Evolutionary conservation across 2,888 invertebrate genomes (phyloP), one percentile per base, ranked within the genome.

Genomic region (Dimorphilus gyrociliatus): DNA sequence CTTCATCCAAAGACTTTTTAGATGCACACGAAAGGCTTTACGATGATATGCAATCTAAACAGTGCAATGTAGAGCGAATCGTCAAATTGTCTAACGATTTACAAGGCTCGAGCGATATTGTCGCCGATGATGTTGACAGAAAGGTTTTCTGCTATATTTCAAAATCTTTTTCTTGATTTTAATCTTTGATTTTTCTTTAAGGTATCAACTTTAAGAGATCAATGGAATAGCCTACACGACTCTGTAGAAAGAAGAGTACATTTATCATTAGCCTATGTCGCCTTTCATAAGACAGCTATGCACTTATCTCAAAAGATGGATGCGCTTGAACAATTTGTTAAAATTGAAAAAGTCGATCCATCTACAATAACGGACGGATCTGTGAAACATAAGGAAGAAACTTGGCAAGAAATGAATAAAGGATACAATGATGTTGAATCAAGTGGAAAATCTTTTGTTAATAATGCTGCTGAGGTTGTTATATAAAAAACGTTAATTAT

Each of bases 11-110:
- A 46, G 76, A 78, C 53, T 81, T 80, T 55, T 67, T 78, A 38
- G 69, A 75, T 47, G 65, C 75, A 42, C 80, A 81, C 55, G 72
- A 73, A 44, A 72, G 75, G 48, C 60, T 81, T 28, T 69, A 76
- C 47, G 72, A 71, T 47, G 79, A 81, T 56, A 64, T 81, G 41
- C 41, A 55, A 53, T 52, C 46, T 39, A 55, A 54, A 44, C 44
- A 41, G 41, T 45, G 46, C 35, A 76, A 78, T 50, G 69, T 77
- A 37, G 74, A 75, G 49, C 64, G 70, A 36, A 60, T 77, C 30
- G 62, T 75, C 28, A 68, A 72, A 39, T 70, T 72, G 10, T 67
- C n/a, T n/a, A n/a, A n/a, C n/a, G n/a, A n/a, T n/a, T n/a, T n/a
- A n/a, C n/a, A n/a, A n/a, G n/a, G n/a, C n/a, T n/a, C n/a, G n/a